phyloP scores from a whole-genome alignment of 2,797 vertebrate species.

The Lacerta agilis region DNA sequence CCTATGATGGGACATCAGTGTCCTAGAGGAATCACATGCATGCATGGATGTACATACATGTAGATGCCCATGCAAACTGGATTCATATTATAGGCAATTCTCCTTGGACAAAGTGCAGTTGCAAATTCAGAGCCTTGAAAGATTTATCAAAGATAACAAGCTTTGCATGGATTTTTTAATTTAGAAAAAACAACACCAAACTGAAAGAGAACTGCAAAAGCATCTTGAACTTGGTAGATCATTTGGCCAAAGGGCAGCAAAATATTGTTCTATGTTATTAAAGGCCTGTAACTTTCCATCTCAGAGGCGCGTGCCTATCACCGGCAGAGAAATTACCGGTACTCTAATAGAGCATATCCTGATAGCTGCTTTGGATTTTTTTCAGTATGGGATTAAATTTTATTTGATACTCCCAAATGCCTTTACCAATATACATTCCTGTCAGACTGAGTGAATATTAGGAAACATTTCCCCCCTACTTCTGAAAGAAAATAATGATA shows the following conservation, averaged over 20 bases:
- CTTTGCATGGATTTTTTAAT: no score
- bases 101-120: neutral
- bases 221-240: neutral
- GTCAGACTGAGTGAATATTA: constrained; percentile 5
- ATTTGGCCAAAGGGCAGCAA: constrained; percentile 9
- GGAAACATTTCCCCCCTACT: neutral
- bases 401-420: neutral
- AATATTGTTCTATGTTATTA: neutral
- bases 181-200: neutral
- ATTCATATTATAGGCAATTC: neutral
- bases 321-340: neutral
- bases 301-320: neutral
- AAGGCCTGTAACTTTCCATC: constrained; percentile 22
- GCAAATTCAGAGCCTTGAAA: neutral
- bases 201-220: neutral
- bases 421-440: constrained; percentile 28
- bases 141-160: neutral
- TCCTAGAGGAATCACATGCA: neutral
- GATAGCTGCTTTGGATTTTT: neutral
- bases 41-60: neutral
- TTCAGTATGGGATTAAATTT: neutral
- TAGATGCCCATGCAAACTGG: neutral
- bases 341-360: constrained; percentile 25
- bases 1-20: neutral
- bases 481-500: constrained; percentile 14